Percentiles rank a stretch among this genome's conserved stretches.
Conservation (phyloP, 1,140 invertebrate genomes). For the Cotesia chilonis region DNA sequence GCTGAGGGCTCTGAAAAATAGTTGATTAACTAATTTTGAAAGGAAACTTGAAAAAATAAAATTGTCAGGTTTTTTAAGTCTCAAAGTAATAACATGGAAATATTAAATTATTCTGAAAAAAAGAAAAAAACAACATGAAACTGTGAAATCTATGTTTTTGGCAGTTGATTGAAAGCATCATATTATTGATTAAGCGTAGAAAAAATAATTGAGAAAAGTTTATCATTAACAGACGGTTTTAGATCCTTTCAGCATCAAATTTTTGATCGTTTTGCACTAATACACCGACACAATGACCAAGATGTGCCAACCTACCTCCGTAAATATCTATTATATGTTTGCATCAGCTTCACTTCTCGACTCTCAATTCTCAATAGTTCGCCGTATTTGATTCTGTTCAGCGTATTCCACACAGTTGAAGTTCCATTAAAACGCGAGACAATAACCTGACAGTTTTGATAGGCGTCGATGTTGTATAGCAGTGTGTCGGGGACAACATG, state of each 20-base stretch:
- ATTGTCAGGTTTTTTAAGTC: too few relatives aligned
- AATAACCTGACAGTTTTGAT: conserved; percentile 63
- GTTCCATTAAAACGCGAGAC: conserved; percentile 65
- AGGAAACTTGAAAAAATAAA: too few relatives aligned
- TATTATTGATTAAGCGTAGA: too few relatives aligned
- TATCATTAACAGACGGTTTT: conserved; percentile 18
- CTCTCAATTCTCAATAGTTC: conserved; percentile 29
- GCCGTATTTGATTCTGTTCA: conserved; percentile 42
- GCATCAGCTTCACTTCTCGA: conserved; percentile 31
- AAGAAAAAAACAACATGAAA: background rate
- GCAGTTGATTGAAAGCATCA: background rate
- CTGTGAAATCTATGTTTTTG: background rate
- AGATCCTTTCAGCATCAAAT: conserved; percentile 16
- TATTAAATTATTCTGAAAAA: background rate
- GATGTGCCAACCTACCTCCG: conserved; percentile 17
- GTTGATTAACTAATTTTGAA: too few relatives aligned
- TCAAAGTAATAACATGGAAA: too few relatives aligned
- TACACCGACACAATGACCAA: conserved; percentile 15
- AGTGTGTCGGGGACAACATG: conserved; percentile 22
- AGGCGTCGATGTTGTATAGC: conserved; percentile 38
- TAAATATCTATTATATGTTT: conserved; percentile 18
- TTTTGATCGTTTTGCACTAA: background rate
- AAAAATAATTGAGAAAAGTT: background rate
- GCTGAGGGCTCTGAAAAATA: too few relatives aligned
- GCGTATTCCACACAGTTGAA: conserved; percentile 45